phyloP scores from a whole-genome alignment of 23 tunicate species.

The Halocynthia roretzi region DNA sequence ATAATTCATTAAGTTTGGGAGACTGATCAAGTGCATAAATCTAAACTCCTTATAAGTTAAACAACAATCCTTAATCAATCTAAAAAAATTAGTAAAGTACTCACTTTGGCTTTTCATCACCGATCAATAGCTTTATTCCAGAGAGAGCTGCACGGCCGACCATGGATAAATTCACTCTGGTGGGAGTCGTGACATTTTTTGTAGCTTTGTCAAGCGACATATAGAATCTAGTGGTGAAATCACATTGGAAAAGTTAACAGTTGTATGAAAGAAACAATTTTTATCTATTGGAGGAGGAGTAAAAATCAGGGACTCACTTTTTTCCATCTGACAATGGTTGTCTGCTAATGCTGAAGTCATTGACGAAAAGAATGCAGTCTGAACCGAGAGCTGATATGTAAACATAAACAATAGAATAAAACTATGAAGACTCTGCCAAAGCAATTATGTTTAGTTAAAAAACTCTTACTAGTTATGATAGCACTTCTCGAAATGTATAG shows the following conservation, averaged over 20 bases:
- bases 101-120: slow-evolving; percentile 17
- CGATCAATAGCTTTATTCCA: slow-evolving; percentile 13
- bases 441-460: too few relatives aligned
- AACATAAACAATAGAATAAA: not conserved
- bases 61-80: too few relatives aligned
- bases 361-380: slow-evolving; percentile 17
- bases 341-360: slow-evolving; percentile 27
- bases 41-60: too few relatives aligned
- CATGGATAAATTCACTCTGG: slow-evolving; percentile 6
- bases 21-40: too few relatives aligned
- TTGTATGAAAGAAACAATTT: not conserved
- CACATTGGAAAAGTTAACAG: too few relatives aligned
- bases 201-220: slow-evolving; percentile 12
- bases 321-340: slow-evolving; percentile 21
- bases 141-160: slow-evolving; percentile 16
- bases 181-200: not conserved
- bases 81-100: not conserved
- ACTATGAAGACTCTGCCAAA: too few relatives aligned
- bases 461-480: too few relatives aligned
- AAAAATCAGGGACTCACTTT: not conserved
- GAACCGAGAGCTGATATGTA: slow-evolving; percentile 10
- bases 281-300: not conserved
- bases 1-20: too few relatives aligned
- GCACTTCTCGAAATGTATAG: too few relatives aligned
- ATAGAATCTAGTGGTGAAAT: not conserved